These are phyloP conservation scores for Petroica traversi DNA, from an alignment of 2,113 vertebrate species.

Conservation along the genomic window DNA sequence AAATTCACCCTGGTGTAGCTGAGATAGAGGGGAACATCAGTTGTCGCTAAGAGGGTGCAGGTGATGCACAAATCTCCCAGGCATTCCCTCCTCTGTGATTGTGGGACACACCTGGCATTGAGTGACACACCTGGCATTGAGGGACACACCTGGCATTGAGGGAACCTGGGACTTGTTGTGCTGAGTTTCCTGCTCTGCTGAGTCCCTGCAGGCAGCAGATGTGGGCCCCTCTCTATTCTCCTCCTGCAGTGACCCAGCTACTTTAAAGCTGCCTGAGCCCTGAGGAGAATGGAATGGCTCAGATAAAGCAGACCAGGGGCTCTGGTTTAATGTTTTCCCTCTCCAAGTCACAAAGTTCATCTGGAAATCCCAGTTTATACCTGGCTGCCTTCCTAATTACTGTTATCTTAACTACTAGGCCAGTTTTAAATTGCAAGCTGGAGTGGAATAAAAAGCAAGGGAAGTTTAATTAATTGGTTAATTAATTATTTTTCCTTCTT, in stretches of 20 bases:
- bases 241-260: not conserved
- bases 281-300: not conserved
- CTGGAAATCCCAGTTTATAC: not conserved
- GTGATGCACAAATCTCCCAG: not conserved
- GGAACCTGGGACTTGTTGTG: fast-evolving
- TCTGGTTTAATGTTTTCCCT: not conserved
- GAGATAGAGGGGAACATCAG: not conserved
- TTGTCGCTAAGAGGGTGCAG: not conserved
- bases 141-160: not conserved
- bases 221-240: not conserved
- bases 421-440: conserved; percentile 31
- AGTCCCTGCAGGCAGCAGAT: not conserved
- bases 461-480: conserved; percentile 54
- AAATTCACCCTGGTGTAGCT: fast-evolving
- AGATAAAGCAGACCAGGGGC: not conserved
- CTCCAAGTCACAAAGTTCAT: not conserved
- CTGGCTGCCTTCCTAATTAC: conserved; percentile 39
- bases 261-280: not conserved
- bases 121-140: not conserved
- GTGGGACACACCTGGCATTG: not conserved
- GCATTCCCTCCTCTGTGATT: not conserved
- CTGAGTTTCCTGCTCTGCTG: not conserved
- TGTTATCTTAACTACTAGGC: conserved; percentile 24
- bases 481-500: conserved; percentile 13
- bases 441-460: conserved; percentile 13